Conservation (phyloP, 2,113 vertebrate genomes). For the Megaceryle maxima region DNA sequence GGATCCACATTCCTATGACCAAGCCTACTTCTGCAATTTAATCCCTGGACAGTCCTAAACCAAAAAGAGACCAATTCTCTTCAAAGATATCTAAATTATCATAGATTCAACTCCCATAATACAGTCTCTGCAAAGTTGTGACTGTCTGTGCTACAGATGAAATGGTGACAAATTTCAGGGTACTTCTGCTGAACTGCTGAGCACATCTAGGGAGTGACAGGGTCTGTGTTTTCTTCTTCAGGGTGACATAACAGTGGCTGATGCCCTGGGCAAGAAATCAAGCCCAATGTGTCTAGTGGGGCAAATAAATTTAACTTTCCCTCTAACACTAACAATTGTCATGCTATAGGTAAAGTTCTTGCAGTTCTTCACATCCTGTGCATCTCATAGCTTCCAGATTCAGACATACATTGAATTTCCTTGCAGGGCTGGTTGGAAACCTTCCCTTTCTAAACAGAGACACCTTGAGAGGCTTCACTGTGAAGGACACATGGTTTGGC, state of each 20-base stretch:
- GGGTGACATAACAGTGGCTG: not conserved
- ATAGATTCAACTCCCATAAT: not conserved
- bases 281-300: not conserved
- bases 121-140: not conserved
- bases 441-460: not conserved
- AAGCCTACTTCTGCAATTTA: not conserved
- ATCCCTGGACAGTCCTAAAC: not conserved
- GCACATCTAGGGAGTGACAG: not conserved
- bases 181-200: not conserved
- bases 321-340: not conserved
- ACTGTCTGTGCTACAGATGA: not conserved
- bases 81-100: not conserved
- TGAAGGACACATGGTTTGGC: not conserved
- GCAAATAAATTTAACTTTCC: not conserved
- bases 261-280: not conserved
- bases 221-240: not conserved
- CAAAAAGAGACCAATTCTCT: not conserved
- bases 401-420: fast-evolving
- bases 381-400: not conserved
- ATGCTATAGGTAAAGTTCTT: not conserved
- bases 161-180: not conserved
- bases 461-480: not conserved
- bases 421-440: not conserved
- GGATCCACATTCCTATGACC: not conserved
- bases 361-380: not conserved